A percentile compares a stretch with the other conserved stretches of the same genome.
phyloP scores from a whole-genome alignment of 2,113 vertebrate genomes.

The Psittacula cyanocephala region DNA sequence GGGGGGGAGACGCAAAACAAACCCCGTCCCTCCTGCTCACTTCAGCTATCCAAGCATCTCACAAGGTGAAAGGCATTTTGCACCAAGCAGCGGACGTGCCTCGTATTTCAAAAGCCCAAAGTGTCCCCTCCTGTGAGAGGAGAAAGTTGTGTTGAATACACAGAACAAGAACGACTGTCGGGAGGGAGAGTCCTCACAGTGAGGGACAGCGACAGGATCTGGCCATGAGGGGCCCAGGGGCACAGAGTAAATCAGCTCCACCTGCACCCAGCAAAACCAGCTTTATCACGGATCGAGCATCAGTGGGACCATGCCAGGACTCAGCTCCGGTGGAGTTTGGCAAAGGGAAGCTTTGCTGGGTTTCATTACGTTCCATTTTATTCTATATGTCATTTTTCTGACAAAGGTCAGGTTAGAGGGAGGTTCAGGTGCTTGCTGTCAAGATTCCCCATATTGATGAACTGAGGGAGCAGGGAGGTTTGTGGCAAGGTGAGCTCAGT shows the following conservation, averaged over 20 bases:
- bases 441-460: not conserved
- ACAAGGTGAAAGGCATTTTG: not conserved
- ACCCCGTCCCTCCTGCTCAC: not conserved
- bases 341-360: not conserved
- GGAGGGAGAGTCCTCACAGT: not conserved
- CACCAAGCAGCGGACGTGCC: not conserved
- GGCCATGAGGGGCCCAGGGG: accelerated
- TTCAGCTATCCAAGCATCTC: not conserved
- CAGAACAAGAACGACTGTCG: accelerated
- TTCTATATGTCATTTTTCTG: not conserved
- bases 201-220: not conserved
- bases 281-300: not conserved
- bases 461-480: not conserved
- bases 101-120: not conserved
- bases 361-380: not conserved
- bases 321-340: not conserved
- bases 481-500: not conserved
- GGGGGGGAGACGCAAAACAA: not conserved
- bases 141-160: not conserved
- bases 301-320: not conserved
- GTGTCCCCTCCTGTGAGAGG: not conserved
- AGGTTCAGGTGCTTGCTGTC: not conserved
- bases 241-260: not conserved
- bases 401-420: not conserved
- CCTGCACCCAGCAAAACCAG: not conserved